phyloP scores from a whole-genome alignment of 1,140 invertebrate species.

The Sogatella furcifera region DNA sequence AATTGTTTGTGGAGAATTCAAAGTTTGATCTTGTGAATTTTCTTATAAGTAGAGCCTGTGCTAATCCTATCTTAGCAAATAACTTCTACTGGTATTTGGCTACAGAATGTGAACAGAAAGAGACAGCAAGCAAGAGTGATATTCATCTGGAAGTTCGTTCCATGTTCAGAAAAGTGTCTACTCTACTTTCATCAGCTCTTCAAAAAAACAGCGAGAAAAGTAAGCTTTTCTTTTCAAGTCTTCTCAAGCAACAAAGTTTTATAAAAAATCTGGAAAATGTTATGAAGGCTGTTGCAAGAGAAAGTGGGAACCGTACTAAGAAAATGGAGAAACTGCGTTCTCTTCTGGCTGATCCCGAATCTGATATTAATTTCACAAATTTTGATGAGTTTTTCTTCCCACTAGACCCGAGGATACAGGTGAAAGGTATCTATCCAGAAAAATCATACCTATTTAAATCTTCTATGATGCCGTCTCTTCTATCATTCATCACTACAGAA shows the following conservation, averaged over 20 bases:
- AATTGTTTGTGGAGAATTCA: not conserved
- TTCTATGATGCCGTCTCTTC: constrained; percentile 91
- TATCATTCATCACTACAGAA: constrained; percentile 81
- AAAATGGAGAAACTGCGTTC: constrained; percentile 83
- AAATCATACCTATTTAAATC: constrained; percentile 93
- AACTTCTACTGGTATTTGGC: not conserved
- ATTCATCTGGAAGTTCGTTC: not conserved
- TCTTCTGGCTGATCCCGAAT: constrained; percentile 60
- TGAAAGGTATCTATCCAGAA: constrained; percentile 81
- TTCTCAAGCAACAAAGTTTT: constrained; percentile 77
- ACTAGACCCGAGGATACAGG: constrained; percentile 81
- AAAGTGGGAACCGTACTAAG: constrained; percentile 83
- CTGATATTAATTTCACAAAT: constrained; percentile 69
- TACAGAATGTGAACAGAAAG: not conserved
- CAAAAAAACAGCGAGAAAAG: not conserved
- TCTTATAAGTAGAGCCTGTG: not conserved
- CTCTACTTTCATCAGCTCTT: not conserved
- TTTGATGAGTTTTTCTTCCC: constrained; percentile 91
- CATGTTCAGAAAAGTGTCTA: not conserved
- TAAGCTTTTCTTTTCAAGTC: constrained; percentile 10
- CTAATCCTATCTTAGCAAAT: not conserved
- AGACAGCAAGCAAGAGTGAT: not conserved
- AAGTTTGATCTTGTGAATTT: not conserved
- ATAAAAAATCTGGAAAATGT: constrained; percentile 81
- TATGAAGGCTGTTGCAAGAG: constrained; percentile 82